Evolutionary conservation across 2,888 invertebrate genomes (phyloP).

Genomic region (Sphaeridia pumilis): DNA sequence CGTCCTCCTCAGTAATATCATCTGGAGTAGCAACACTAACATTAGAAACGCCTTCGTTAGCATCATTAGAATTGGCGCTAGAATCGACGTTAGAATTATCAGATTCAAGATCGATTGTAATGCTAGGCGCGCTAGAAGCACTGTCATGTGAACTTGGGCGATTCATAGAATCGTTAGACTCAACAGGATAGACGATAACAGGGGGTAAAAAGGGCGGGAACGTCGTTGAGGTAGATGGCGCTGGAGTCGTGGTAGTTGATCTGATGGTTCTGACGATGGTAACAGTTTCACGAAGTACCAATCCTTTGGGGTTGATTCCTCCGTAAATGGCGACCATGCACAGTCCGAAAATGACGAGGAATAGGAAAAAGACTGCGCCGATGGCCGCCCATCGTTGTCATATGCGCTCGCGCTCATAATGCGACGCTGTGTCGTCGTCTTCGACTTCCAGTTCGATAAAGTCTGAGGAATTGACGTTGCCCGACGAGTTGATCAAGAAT

Average conservation of each 20-base stretch:
- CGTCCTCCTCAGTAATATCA: too few relatives aligned
- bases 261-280: conserved; percentile 28
- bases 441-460: conserved; percentile 16
- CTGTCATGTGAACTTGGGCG: not conserved
- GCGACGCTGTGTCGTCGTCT: conserved; percentile 4
- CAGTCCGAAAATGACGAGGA: conserved; percentile 46
- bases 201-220: too few relatives aligned
- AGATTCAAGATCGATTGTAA: not conserved
- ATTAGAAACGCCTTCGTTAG: not conserved
- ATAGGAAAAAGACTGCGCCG: conserved; percentile 47
- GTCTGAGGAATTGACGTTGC: conserved; percentile 19
- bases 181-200: not conserved
- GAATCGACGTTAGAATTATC: conserved; percentile 7
- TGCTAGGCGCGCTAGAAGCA: not conserved
- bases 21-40: not conserved
- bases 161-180: too few relatives aligned
- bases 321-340: conserved; percentile 49
- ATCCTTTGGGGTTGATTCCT: conserved; percentile 46
- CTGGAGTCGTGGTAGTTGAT: conserved; percentile 21
- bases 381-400: conserved; percentile 51
- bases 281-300: conserved; percentile 42
- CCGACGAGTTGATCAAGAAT: too few relatives aligned
- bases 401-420: conserved; percentile 40
- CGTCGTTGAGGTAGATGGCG: conserved; percentile 12
- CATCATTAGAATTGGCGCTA: not conserved